A percentile compares a stretch with the other conserved stretches of the same genome.
These are phyloP conservation scores for Sturnus vulgaris DNA, from an alignment of 2,113 vertebrate genomes.

Conservation along the genomic window DNA sequence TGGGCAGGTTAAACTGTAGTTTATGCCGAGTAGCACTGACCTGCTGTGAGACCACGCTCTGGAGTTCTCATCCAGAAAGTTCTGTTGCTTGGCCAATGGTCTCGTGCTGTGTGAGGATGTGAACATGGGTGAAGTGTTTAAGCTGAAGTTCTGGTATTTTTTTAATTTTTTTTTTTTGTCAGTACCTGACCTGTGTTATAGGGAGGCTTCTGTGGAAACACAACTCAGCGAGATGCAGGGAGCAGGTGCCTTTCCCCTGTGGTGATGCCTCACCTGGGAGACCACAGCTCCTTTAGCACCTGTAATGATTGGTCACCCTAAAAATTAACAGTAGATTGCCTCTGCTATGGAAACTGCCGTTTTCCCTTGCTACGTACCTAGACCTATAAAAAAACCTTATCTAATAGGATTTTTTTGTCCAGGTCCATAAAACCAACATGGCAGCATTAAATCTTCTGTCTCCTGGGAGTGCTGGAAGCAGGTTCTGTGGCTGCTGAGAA, in stretches of 20 bases:
- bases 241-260: not conserved
- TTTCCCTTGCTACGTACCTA: not conserved
- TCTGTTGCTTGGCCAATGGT: not conserved
- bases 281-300: not conserved
- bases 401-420: not conserved
- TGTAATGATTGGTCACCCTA: not conserved
- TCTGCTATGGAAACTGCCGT: not conserved
- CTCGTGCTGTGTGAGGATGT: not conserved
- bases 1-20: not conserved
- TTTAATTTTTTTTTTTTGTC: not conserved
- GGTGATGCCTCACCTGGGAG: not conserved
- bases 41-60: not conserved
- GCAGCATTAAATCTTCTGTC: not conserved
- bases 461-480: not conserved
- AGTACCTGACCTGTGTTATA: not conserved
- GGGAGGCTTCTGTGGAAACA: not conserved
- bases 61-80: not conserved
- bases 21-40: rapidly evolving
- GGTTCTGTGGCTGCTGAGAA: not conserved
- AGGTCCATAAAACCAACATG: not conserved
- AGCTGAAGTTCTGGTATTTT: not conserved
- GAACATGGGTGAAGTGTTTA: rapidly evolving
- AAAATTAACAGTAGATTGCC: not conserved
- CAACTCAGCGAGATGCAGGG: rapidly evolving
- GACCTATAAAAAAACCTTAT: not conserved